phyloP scores from a whole-genome alignment of 2,888 invertebrate genomes.

The Conops quadrifasciatus region DNA sequence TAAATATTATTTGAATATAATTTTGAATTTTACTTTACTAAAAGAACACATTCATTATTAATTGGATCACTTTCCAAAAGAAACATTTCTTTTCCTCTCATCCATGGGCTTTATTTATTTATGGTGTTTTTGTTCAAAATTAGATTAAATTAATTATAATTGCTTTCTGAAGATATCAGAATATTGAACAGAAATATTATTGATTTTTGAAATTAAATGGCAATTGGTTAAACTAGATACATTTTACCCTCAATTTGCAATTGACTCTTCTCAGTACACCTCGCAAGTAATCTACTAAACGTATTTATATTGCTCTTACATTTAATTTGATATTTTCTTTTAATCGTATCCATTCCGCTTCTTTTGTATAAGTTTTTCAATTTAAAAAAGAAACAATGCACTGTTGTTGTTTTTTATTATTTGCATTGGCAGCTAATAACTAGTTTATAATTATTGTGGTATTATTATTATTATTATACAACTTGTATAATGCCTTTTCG shows the following conservation, averaged over 20 bases:
- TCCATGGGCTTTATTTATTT: too few species aligned
- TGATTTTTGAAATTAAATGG: not conserved
- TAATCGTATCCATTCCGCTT: not conserved
- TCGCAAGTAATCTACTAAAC: too few species aligned
- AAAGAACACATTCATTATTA: too few species aligned
- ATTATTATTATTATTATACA: slow-evolving; percentile 41
- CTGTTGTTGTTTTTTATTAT: slow-evolving; percentile 37
- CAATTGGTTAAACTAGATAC: not conserved
- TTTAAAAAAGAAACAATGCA: slow-evolving; percentile 34
- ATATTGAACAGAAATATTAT: too few species aligned
- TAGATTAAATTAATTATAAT: too few species aligned
- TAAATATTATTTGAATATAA: too few species aligned
- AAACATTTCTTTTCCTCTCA: too few species aligned
- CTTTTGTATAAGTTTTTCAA: slow-evolving; percentile 1
- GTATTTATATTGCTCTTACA: not conserved
- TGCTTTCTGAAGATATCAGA: not conserved
- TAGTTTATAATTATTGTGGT: slow-evolving; percentile 19
- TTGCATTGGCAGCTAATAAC: slow-evolving; percentile 36
- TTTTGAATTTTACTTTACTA: too few species aligned
- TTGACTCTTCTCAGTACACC: not conserved
- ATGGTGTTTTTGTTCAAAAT: too few species aligned
- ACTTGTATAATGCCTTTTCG: slow-evolving; percentile 35
- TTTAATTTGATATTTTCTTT: slow-evolving; percentile 16
- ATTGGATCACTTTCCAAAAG: too few species aligned
- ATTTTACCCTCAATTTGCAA: not conserved